A percentile compares a stretch with the other conserved stretches of the same genome.
Conservation (phyloP, 1,140 invertebrate species). For the Orchestia grillus region DNA sequence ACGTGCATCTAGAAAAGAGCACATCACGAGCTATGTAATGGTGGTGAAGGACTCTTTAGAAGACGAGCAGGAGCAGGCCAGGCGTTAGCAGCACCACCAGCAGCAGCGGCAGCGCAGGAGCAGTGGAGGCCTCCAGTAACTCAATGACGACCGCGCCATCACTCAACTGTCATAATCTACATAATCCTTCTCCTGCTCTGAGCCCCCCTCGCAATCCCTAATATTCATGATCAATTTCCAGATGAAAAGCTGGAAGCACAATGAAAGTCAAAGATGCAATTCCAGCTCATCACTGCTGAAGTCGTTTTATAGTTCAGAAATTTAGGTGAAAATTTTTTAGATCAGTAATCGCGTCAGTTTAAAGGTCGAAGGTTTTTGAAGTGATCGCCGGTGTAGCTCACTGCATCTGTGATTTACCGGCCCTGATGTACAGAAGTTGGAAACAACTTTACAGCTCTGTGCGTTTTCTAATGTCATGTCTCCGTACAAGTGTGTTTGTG, state of each 20-base stretch:
- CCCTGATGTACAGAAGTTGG: too few relatives aligned
- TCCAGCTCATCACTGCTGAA: neutral
- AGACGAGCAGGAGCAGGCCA: too few relatives aligned
- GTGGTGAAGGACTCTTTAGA: too few relatives aligned
- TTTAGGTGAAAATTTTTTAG: neutral
- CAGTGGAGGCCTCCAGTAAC: neutral
- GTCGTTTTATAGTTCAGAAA: neutral
- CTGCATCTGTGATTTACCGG: too few relatives aligned
- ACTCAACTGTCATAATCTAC: conserved; percentile 40
- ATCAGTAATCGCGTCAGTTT: neutral
- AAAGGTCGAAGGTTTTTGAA: neutral
- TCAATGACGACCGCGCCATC: neutral
- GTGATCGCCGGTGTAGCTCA: too few relatives aligned
- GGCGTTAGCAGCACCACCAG: neutral
- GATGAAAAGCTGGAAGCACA: conserved; percentile 21
- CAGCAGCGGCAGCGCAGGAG: neutral
- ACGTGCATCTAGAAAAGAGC: too few relatives aligned
- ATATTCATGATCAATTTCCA: conserved; percentile 53
- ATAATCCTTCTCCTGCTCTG: conserved; percentile 20
- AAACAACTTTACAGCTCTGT: too few relatives aligned
- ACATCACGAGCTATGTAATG: too few relatives aligned
- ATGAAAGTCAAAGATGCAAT: conserved; percentile 17
- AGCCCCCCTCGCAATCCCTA: neutral
- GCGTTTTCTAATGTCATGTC: too few relatives aligned
- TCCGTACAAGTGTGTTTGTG: too few relatives aligned